Conservation (phyloP, 1,140 invertebrate genomes). For the Orius insidiosus region DNA sequence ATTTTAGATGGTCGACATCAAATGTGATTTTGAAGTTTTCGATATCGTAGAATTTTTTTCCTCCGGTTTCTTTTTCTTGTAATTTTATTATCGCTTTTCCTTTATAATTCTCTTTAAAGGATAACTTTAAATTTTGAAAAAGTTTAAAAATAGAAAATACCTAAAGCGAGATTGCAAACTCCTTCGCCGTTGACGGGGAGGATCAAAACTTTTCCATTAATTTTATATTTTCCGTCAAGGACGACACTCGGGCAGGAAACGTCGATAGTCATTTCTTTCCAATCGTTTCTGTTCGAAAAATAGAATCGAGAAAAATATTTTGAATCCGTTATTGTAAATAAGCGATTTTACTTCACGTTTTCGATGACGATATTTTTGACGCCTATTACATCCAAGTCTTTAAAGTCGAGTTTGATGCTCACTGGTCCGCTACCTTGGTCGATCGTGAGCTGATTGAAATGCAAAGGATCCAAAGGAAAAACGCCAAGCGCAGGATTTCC, state of each 20-base stretch:
- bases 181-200: constrained; percentile 21
- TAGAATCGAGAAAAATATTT: too few species aligned
- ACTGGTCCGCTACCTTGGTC: constrained; percentile 23
- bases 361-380: constrained; percentile 18
- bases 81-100: not conserved
- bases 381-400: constrained; percentile 23
- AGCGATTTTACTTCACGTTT: constrained; percentile 1
- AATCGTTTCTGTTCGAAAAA: constrained; percentile 4
- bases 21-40: constrained; percentile 10
- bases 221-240: constrained; percentile 18
- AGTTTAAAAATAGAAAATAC: constrained; percentile 14
- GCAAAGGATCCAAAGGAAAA: constrained; percentile 22
- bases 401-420: constrained; percentile 25
- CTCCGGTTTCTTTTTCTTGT: not conserved
- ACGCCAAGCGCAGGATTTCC: constrained; percentile 23
- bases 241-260: not conserved
- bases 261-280: constrained; percentile 1
- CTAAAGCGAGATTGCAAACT: constrained; percentile 18
- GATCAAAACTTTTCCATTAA: constrained; percentile 22
- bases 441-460: constrained; percentile 20
- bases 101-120: not conserved
- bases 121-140: not conserved
- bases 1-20: constrained; percentile 31
- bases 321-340: not conserved
- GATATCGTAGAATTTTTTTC: not conserved